A percentile compares a stretch with the other conserved stretches of the same genome.
These are phyloP conservation scores for Neuroscelio doddi DNA, from an alignment of 2,888 invertebrate species.

Conservation along the genomic window DNA sequence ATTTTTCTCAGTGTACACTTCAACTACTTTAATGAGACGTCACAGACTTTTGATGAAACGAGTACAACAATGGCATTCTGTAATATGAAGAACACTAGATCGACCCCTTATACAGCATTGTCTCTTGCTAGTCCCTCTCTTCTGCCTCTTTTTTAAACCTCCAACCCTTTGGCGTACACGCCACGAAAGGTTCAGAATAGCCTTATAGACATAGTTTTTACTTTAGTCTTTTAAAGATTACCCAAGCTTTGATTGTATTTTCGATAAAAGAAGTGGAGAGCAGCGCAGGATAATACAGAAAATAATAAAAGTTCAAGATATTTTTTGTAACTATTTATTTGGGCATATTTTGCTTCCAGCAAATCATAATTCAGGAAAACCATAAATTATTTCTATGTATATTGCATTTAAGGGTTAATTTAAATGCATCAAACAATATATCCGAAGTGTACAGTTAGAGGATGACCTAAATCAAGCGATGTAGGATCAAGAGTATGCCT, in stretches of 20 bases:
- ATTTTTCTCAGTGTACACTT: conserved; percentile 7
- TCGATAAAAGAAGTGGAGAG: conserved; percentile 24
- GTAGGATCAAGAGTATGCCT: no score
- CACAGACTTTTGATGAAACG: conserved; percentile 45
- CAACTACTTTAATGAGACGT: conserved; percentile 40
- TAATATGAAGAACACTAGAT: conserved; percentile 67
- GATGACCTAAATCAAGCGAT: no score
- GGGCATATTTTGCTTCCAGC: no score
- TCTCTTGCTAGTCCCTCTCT: conserved; percentile 40
- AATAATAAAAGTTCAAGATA: no score
- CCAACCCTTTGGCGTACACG: conserved; percentile 27
- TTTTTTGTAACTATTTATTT: no score
- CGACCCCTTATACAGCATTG: conserved; percentile 59
- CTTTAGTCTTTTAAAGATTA: conserved; percentile 39
- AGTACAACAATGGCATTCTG: conserved; percentile 58
- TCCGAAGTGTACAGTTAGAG: no score
- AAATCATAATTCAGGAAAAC: no score
- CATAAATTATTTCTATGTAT: no score
- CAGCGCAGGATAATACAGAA: conserved; percentile 24
- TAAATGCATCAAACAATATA: no score
- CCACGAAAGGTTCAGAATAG: conserved; percentile 38
- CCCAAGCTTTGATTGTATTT: conserved; percentile 31
- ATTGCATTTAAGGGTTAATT: no score
- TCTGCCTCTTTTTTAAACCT: conserved; percentile 28
- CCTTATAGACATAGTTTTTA: conserved; percentile 47